Conservation (phyloP, 1,140 invertebrate genomes). For the Drosophila biarmipes region DNA sequence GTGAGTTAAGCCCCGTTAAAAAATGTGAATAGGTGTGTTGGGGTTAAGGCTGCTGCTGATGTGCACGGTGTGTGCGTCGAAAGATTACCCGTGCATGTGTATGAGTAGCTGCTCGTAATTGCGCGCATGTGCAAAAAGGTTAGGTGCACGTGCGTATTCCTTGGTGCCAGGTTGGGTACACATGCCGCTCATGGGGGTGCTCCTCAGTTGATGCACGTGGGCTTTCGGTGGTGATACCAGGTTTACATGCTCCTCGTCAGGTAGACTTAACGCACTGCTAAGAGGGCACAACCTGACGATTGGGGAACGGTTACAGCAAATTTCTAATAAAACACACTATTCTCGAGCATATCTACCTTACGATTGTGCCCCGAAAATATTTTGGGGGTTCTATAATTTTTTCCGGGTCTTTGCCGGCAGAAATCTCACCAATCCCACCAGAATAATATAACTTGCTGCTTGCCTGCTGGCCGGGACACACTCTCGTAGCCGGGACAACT, state of each 20-base stretch:
- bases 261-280: neutral
- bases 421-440: neutral
- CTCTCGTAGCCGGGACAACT: no score
- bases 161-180: no score
- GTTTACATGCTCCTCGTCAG: no score
- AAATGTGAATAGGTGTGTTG: no score
- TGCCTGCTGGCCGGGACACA: neutral
- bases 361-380: neutral
- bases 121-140: no score
- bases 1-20: no score
- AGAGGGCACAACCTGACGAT: neutral
- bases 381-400: neutral
- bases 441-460: neutral
- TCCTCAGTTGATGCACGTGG: neutral
- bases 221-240: no score
- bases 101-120: no score
- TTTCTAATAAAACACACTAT: neutral
- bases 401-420: neutral
- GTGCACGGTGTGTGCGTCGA: no score
- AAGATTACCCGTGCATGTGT: no score
- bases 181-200: neutral
- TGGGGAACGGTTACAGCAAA: neutral
- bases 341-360: neutral
- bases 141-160: no score
- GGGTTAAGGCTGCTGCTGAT: no score